These are phyloP conservation scores for Oscheius myriophilus DNA, from an alignment of 2,888 invertebrate species.

Conservation along the genomic window DNA sequence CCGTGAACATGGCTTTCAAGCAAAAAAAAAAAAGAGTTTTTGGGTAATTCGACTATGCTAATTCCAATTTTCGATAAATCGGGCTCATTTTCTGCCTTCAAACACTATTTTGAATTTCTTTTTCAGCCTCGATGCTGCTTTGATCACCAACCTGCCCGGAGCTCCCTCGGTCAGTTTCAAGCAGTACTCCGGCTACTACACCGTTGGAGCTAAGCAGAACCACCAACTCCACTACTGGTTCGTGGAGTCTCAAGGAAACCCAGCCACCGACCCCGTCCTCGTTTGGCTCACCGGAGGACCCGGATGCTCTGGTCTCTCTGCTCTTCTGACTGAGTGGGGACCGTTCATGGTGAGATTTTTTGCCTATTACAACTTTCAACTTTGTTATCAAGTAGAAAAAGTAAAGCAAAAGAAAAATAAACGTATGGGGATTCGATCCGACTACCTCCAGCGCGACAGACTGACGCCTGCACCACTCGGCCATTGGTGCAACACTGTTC, in stretches of 20 bases:
- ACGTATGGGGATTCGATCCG: too few relatives aligned
- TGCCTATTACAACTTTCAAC: neutral
- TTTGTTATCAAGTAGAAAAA: too few relatives aligned
- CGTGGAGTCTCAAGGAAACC: conserved; percentile 51
- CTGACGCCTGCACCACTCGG: too few relatives aligned
- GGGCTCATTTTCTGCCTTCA: too few relatives aligned
- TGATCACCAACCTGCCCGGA: conserved; percentile 48
- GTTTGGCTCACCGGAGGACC: conserved; percentile 69
- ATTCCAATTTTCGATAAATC: too few relatives aligned
- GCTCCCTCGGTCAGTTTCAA: conserved; percentile 68
- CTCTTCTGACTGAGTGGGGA: conserved; percentile 72
- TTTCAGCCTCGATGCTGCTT: conserved; percentile 33
- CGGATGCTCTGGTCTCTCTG: conserved; percentile 72
- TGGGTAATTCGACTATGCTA: too few relatives aligned
- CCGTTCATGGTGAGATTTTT: conserved; percentile 66
- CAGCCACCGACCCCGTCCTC: conserved; percentile 54
- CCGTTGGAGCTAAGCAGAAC: conserved; percentile 70
- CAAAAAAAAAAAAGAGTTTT: too few relatives aligned
- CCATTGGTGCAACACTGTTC: too few relatives aligned
- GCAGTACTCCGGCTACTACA: conserved; percentile 73
- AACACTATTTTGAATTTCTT: neutral
- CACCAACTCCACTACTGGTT: conserved; percentile 71
- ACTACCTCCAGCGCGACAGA: too few relatives aligned
- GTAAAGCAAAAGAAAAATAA: too few relatives aligned
- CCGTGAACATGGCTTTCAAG: too few relatives aligned